Base-by-base conservation (phyloP, 2,888 invertebrate genomes). In the Deroplatys truncata region DNA sequence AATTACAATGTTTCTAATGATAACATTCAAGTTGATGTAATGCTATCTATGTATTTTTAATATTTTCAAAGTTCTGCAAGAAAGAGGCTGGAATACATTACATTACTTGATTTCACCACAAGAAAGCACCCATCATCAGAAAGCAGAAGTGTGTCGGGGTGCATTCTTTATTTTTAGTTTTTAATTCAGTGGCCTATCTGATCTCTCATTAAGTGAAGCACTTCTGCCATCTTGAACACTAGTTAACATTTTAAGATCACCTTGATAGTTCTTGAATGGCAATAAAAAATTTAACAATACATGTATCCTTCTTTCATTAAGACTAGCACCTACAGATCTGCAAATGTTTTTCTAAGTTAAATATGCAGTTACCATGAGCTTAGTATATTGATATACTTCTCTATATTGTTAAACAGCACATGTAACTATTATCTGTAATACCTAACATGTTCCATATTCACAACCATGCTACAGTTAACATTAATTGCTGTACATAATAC, bases 401-500 rank as follows among this genome's bases (percentile, higher is more conserved):
- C 20, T 72, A 72, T 72, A 7, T 72, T 72, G 56, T 72, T 72
- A 72, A 16, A 72, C 56, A 72, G 5, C 56, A 72, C 56, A 72
- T 72, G 25, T 72, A 4, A 72, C 56, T 72, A 72, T 72, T 72
- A 72, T 72, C 56, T 16, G 56, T 72, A 72, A 84, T 31, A 56
- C 13, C 85, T 82, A 89, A 84, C 56, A 85, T 25, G 29, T 72
- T 88, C 31, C 82, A 49, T 85, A 85, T 83, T 89, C 85, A 85
- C 89, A 89, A 89, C 89, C 89, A 89, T 83, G 82, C 89, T 85
- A 85, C 72, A 85, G 85, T 82, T 43, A 85, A 85, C 85, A 85
- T 29, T 82, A 49, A 85, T 85, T 43, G 29, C 43, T 85, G 49
- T 49, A 85, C 85, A 85, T 72, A 72, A 87, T 35, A 89, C 82